Percentiles rank a stretch among this genome's conserved stretches.
These are phyloP conservation scores for Drosophila borborema DNA, from an alignment of 2,888 invertebrate species.

Conservation along the genomic window DNA sequence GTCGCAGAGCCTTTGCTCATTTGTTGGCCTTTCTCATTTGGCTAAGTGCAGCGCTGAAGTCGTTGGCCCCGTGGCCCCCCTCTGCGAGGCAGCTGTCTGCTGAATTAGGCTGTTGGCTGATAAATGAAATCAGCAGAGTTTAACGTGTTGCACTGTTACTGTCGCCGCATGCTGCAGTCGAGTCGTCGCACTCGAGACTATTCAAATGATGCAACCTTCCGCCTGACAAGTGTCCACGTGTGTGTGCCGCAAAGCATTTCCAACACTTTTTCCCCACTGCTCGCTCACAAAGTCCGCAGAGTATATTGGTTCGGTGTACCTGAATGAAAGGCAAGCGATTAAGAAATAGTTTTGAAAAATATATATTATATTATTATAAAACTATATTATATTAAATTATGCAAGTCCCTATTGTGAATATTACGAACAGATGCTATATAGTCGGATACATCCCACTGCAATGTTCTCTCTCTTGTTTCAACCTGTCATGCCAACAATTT, in stretches of 20 bases:
- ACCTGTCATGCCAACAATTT: constrained; percentile 61
- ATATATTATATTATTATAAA: too few relatives aligned
- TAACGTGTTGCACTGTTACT: constrained; percentile 31
- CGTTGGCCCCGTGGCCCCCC: constrained; percentile 61
- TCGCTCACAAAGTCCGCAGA: not conserved
- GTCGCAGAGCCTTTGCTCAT: constrained; percentile 71
- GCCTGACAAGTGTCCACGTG: constrained; percentile 70
- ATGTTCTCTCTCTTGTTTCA: constrained; percentile 1
- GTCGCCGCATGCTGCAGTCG: not conserved
- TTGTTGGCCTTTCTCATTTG: constrained; percentile 76
- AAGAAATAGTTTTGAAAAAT: too few relatives aligned
- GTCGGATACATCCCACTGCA: not conserved
- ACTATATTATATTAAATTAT: too few relatives aligned
- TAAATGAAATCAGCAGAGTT: constrained; percentile 61
- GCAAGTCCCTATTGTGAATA: too few relatives aligned
- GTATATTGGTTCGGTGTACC: not conserved
- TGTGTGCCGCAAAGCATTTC: constrained; percentile 57
- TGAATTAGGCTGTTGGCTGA: constrained; percentile 68
- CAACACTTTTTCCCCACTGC: constrained; percentile 41
- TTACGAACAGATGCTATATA: not conserved
- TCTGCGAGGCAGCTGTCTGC: constrained; percentile 29
- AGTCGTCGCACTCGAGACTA: constrained; percentile 60
- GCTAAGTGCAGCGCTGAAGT: constrained; percentile 82
- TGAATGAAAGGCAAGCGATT: too few relatives aligned
- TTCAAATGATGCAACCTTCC: constrained; percentile 43